phyloP scores from a whole-genome alignment of 2,797 vertebrate genomes.

The Sebastes melanostomus region DNA sequence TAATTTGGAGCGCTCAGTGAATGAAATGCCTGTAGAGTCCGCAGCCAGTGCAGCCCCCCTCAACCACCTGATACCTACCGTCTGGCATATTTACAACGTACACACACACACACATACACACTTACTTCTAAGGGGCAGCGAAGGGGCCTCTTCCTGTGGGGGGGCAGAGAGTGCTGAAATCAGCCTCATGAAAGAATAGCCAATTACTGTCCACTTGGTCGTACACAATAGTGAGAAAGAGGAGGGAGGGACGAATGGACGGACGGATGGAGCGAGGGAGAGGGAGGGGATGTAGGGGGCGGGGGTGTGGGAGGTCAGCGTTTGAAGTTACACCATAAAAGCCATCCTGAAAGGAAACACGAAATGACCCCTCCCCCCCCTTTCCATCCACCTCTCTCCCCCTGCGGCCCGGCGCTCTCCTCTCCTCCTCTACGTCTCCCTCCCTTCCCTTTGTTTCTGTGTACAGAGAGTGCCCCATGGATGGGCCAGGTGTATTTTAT shows the following conservation, averaged over 20 bases:
- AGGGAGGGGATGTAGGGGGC: constrained; percentile 20
- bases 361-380: constrained; percentile 68
- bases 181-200: constrained; percentile 80
- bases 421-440: constrained; percentile 46
- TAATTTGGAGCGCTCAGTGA: constrained; percentile 42
- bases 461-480: constrained; percentile 69
- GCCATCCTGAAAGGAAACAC: constrained; percentile 86
- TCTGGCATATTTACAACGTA: constrained; percentile 67
- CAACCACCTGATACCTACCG: constrained; percentile 68
- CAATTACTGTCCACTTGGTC: constrained; percentile 84
- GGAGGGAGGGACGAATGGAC: constrained; percentile 65
- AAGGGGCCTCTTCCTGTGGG: constrained; percentile 74
- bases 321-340: constrained; percentile 89
- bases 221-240: constrained; percentile 79
- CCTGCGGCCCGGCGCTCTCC: constrained; percentile 58
- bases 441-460: constrained; percentile 72
- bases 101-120: constrained; percentile 45
- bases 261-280: constrained; percentile 63
- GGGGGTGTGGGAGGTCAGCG: constrained; percentile 72
- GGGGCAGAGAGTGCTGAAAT: constrained; percentile 58
- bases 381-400: constrained; percentile 54
- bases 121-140: constrained; percentile 67
- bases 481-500: constrained; percentile 87
- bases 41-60: constrained; percentile 28
- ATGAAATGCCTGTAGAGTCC: constrained; percentile 59